phyloP scores from a whole-genome alignment of 2,113 vertebrate genomes.

The Siniperca knerii region DNA sequence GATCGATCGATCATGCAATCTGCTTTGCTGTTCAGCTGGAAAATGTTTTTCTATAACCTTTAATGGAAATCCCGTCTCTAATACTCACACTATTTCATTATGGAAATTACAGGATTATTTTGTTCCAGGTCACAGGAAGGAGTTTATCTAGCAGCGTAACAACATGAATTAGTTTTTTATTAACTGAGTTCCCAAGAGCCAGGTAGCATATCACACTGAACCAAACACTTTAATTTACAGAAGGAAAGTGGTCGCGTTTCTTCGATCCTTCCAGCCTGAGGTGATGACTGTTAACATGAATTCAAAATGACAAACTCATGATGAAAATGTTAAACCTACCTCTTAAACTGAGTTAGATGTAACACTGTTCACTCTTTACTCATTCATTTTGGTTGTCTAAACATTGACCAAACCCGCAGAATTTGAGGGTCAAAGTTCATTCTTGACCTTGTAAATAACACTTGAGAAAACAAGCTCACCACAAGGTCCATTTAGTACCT shows the following conservation, averaged over 20 bases:
- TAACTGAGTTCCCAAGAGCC: not conserved
- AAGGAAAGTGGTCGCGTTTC: not conserved
- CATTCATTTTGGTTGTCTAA: not conserved
- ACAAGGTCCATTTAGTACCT: not conserved
- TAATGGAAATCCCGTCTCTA: conserved; percentile 3
- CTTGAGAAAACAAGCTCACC: not conserved
- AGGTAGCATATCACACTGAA: conserved; percentile 10
- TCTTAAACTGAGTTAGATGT: not conserved
- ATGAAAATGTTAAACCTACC: not conserved
- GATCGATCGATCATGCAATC: too few relatives aligned
- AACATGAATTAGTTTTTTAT: conserved; percentile 7
- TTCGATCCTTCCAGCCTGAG: conserved; percentile 2
- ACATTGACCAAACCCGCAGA: not conserved
- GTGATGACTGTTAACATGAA: not conserved
- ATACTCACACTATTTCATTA: conserved; percentile 31
- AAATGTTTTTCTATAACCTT: not conserved
- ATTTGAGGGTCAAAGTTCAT: too few relatives aligned
- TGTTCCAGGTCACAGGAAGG: conserved; percentile 43
- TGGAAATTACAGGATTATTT: conserved; percentile 54
- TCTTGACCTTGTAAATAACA: not conserved
- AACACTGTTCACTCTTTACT: not conserved
- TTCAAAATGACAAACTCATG: not conserved
- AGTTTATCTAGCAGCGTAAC: conserved; percentile 33
- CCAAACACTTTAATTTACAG: conserved; percentile 9
- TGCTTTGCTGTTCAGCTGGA: too few relatives aligned